phyloP scores from a whole-genome alignment of 2,888 invertebrate species.

The Limulus polyphemus region DNA sequence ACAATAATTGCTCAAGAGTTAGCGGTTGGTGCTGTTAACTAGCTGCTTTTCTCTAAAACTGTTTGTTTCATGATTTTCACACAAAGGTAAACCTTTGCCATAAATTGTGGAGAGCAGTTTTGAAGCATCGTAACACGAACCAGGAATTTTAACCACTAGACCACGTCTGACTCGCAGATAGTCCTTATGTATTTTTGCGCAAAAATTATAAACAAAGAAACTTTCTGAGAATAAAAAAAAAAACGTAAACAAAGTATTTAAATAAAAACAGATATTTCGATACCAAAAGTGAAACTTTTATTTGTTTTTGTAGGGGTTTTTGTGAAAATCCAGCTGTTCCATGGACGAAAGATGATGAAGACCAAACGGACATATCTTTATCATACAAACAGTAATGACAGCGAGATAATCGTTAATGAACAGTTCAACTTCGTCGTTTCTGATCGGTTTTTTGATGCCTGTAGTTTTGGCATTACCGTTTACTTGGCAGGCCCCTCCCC shows the following conservation, averaged over 20 bases:
- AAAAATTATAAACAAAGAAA: background rate
- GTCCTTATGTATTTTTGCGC: no score
- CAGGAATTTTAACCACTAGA: no score
- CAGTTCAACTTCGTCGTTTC: slow-evolving; percentile 32
- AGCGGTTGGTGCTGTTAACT: no score
- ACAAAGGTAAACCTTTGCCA: no score
- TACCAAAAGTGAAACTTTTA: background rate
- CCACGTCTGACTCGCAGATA: no score
- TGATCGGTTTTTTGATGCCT: slow-evolving; percentile 31
- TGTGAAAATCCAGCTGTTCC: slow-evolving; percentile 30
- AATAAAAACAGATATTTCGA: background rate
- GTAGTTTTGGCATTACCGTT: slow-evolving; percentile 30
- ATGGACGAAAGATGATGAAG: slow-evolving; percentile 31
- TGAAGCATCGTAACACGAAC: no score
- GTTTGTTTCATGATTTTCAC: no score
- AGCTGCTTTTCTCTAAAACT: no score
- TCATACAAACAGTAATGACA: slow-evolving; percentile 21
- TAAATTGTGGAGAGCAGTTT: no score
- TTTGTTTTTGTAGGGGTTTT: slow-evolving; percentile 28
- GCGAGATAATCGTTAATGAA: slow-evolving; percentile 29
- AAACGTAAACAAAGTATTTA: background rate
- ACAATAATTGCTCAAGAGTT: no score
- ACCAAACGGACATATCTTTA: slow-evolving; percentile 30
- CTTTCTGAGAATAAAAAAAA: background rate
- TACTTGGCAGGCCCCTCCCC: slow-evolving; percentile 22